Evolutionary conservation across 2,888 invertebrate genomes (phyloP).

Genomic region (Chloroclystis v-ata): DNA sequence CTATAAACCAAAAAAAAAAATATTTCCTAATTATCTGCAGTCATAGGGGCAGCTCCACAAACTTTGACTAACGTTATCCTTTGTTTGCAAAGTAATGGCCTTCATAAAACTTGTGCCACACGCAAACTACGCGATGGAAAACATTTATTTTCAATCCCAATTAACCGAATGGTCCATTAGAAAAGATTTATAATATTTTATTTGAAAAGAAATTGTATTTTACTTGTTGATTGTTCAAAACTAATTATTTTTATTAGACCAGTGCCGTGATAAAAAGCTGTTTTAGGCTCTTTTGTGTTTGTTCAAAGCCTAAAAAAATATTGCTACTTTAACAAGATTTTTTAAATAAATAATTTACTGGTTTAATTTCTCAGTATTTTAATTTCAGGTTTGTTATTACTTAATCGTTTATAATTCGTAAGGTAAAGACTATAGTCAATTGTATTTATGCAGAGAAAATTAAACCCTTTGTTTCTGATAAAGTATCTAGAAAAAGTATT

Average conservation of each 20-base stretch:
- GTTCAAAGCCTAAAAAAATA: not conserved
- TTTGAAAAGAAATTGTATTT: not conserved
- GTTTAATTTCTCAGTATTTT: too few species aligned
- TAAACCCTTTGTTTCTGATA: too few species aligned
- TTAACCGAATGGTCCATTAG: constrained; percentile 12
- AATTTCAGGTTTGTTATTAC: too few species aligned
- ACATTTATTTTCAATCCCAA: constrained; percentile 10
- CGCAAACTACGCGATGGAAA: constrained; percentile 8
- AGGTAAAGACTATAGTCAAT: too few species aligned
- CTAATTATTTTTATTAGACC: constrained; percentile 1
- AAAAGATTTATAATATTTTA: constrained; percentile 11
- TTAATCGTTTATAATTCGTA: too few species aligned
- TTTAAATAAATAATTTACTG: too few species aligned
- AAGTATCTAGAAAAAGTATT: too few species aligned
- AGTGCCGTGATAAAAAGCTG: not conserved
- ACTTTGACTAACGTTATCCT: not conserved
- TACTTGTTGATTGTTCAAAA: constrained; percentile 4
- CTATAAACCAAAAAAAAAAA: too few species aligned
- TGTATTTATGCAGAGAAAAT: too few species aligned
- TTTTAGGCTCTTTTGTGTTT: not conserved
- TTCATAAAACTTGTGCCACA: constrained; percentile 3
- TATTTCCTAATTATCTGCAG: too few species aligned
- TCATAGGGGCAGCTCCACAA: too few species aligned
- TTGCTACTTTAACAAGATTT: not conserved
- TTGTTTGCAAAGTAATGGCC: not conserved